Percentiles rank a stretch among this genome's conserved stretches.
Conservation (phyloP, 1,140 invertebrate genomes). For the Saccostrea glomerata region DNA sequence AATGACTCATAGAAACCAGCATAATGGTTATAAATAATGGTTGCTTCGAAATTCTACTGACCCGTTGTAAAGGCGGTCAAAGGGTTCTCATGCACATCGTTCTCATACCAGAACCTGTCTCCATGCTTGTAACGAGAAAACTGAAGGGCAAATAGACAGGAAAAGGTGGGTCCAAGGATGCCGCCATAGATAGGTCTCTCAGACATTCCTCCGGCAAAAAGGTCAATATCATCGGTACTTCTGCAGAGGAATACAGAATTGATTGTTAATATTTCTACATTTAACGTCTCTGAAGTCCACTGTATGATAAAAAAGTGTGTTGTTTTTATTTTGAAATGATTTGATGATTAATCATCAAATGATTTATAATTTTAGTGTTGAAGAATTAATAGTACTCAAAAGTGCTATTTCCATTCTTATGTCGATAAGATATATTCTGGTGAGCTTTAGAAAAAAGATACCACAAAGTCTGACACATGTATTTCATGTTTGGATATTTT, state of each 20-base stretch:
- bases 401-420: too few species aligned
- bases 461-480: too few species aligned
- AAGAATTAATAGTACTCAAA: too few species aligned
- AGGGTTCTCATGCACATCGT: constrained; percentile 82
- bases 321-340: too few species aligned
- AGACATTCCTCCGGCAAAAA: constrained; percentile 82
- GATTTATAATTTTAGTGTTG: too few species aligned
- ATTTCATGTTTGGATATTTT: too few species aligned
- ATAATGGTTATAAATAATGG: too few species aligned
- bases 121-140: constrained; percentile 92
- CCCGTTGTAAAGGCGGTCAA: constrained; percentile 44
- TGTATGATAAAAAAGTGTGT: too few species aligned
- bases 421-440: too few species aligned
- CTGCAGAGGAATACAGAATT: constrained; percentile 63
- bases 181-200: constrained; percentile 91
- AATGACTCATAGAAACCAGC: too few species aligned
- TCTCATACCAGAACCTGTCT: constrained; percentile 98
- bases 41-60: constrained; percentile 5
- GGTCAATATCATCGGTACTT: constrained; percentile 68
- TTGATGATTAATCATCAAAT: too few species aligned
- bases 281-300: neutral
- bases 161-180: constrained; percentile 95
- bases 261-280: neutral
- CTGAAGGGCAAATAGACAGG: constrained; percentile 96
- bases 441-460: too few species aligned